These are phyloP conservation scores for Choloepus didactylus DNA, from an alignment of 2,797 vertebrate species.

Conservation along the genomic window DNA sequence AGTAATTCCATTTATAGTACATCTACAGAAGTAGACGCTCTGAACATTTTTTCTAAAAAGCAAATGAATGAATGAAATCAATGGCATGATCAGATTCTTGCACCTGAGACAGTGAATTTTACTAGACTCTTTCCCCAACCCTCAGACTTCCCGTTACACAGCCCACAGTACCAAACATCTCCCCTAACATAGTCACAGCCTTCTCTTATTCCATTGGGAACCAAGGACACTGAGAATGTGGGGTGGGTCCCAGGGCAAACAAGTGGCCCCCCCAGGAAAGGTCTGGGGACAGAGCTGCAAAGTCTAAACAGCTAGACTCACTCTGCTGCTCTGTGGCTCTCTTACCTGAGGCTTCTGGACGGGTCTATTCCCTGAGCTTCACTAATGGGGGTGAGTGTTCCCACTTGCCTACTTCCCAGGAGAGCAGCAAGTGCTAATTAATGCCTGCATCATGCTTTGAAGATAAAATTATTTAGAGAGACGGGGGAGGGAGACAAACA, in stretches of 20 bases:
- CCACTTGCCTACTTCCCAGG: constrained; percentile 77
- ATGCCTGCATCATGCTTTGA: constrained; percentile 74
- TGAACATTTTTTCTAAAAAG: neutral
- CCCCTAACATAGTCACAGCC: neutral
- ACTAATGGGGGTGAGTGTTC: constrained; percentile 47
- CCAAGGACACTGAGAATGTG: neutral
- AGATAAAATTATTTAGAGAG: constrained; percentile 80
- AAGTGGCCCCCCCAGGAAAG: neutral
- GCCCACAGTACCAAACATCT: neutral
- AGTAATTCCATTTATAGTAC: neutral
- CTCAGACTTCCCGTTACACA: neutral
- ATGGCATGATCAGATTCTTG: neutral
- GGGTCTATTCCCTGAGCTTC: constrained; percentile 40
- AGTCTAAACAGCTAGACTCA: neutral
- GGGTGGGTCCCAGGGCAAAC: neutral
- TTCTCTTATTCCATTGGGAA: neutral
- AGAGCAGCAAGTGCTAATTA: constrained; percentile 70
- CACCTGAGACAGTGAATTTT: constrained; percentile 2
- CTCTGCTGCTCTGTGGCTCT: neutral
- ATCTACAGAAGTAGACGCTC: neutral
- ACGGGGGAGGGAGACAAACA: constrained; percentile 63
- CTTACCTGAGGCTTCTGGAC: neutral
- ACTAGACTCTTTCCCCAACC: constrained; percentile 38
- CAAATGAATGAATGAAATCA: constrained; percentile 19
- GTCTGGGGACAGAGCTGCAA: neutral